Base-by-base conservation (phyloP, 2,888 invertebrate species). In the Notodonta dromedarius region DNA sequence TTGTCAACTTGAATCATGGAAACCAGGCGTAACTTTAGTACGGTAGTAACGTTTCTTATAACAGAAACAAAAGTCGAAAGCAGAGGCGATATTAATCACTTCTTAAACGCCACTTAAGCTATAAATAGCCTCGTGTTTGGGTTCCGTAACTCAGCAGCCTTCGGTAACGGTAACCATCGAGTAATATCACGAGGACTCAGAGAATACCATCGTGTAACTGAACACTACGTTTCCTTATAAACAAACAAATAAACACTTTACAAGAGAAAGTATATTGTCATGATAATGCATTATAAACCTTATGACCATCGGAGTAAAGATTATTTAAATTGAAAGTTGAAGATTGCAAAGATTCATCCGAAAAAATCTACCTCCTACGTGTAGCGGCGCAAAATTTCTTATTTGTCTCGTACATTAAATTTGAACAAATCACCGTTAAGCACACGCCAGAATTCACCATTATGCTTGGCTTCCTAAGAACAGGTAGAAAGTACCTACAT, bases 341-440 rank as follows among this genome's bases (percentile, higher is more conserved):
- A 69, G 71, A 61, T 72, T 65, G 77, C 59, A 46, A 53, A 72
- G 66, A 66, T 74, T 63, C 72, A 64, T 71, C 74, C 74, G 70
- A 83, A 88, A 85, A 82, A 79, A 82, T 75, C 73, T 62, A 75
- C 84, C 83, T 78, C 85, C 82, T 84, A 87, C 86, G 81, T 86
- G 82, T 78, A 76, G 80, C 79, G 82, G 82, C 84, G 83, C 87
- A 86, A 84, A 85, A 78, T 78, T 84, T 88, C 88, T 90, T 76
- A 70, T 75, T 90, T 90, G 89, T 87, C 86, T 82, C 80, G 78
- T 85, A 56, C 85, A 80, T 87, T 88, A 85, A 83, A 79, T 77
- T 75, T 77, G 76, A 86, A 88, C 87, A 87, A 88, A 86, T 79
- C 82, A 89, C 92, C 90, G 92, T 92, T 92, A 90, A 84, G 77